Evolutionary conservation across 2,888 invertebrate genomes (phyloP).

Genomic region (Cenopis cana): DNA sequence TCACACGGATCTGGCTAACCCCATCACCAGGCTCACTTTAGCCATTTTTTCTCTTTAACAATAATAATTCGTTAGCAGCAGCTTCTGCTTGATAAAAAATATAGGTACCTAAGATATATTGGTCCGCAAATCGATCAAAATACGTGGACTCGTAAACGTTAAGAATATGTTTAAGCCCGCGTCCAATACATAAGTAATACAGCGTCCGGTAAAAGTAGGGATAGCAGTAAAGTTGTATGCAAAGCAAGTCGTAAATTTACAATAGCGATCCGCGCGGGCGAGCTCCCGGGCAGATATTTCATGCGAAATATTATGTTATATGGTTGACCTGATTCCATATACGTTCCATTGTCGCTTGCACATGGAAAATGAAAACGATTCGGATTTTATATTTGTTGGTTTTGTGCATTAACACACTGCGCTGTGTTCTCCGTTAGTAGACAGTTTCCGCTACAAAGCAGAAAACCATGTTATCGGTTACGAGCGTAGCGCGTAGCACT

Average conservation of each 20-base stretch:
- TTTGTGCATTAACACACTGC: no score
- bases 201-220: constrained; percentile 25
- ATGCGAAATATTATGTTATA: constrained; percentile 41
- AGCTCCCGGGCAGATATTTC: constrained; percentile 16
- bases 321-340: constrained; percentile 27
- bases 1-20: no score
- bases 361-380: not conserved
- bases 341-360: not conserved
- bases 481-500: no score
- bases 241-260: constrained; percentile 43
- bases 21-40: no score
- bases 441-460: no score
- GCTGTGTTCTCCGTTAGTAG: no score
- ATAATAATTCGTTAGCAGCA: no score
- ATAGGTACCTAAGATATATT: no score
- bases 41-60: no score
- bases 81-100: no score
- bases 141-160: not conserved
- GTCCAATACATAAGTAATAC: constrained; percentile 26
- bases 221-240: constrained; percentile 37
- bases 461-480: no score
- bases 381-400: not conserved
- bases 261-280: constrained; percentile 36
- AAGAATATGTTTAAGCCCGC: constrained; percentile 11
- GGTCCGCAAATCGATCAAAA: not conserved